Evolutionary conservation across 2,888 invertebrate species (phyloP).

Genomic region (Drosophila putrida): DNA sequence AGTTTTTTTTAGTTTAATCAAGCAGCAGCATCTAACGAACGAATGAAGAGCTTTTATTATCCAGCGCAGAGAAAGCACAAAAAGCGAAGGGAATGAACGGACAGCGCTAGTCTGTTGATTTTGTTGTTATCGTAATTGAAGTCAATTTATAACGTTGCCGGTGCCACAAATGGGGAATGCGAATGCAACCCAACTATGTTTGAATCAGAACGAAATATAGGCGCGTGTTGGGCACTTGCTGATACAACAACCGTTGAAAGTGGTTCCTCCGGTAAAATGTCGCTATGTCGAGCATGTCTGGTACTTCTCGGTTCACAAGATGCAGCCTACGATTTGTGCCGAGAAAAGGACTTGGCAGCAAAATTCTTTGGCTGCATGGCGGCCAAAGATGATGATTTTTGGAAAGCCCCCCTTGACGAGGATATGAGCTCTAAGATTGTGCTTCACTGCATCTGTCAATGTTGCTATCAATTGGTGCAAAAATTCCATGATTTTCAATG

Average conservation of each 20-base stretch:
- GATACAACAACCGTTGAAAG: conserved; percentile 17
- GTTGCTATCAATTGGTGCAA: conserved; percentile 72
- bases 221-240: conserved; percentile 49
- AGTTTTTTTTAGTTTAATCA: conserved; percentile 27
- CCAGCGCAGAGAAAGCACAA: conserved; percentile 57
- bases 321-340: conserved; percentile 47
- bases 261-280: conserved; percentile 33
- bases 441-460: conserved; percentile 72
- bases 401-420: conserved; percentile 35
- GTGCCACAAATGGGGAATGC: conserved; percentile 16
- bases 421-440: conserved; percentile 40
- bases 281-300: conserved; percentile 68
- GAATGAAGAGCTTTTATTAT: conserved; percentile 60
- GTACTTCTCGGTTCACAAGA: conserved; percentile 57
- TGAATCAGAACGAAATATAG: conserved; percentile 46
- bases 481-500: conserved; percentile 75
- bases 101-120: background rate
- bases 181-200: conserved; percentile 44
- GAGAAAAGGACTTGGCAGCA: conserved; percentile 61
- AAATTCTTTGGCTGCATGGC: conserved; percentile 65
- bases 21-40: conserved; percentile 41
- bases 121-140: conserved; percentile 64
- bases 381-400: conserved; percentile 1
- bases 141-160: conserved; percentile 48
- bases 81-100: conserved; percentile 28